These are phyloP conservation scores for Erythrocercus mccallii DNA, from an alignment of 2,113 vertebrate genomes.

Conservation along the genomic window DNA sequence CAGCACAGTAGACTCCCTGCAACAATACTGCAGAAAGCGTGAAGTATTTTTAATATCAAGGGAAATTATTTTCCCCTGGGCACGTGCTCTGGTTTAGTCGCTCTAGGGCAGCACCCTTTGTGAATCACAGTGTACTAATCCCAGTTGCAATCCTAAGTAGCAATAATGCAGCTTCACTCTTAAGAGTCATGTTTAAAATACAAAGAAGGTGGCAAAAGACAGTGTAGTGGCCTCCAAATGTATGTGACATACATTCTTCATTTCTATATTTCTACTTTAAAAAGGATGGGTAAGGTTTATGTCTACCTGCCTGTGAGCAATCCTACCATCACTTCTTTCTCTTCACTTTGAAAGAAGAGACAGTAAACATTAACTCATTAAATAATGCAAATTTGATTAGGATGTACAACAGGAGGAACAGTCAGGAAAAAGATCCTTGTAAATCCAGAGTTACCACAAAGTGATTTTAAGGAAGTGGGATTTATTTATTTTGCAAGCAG, in stretches of 20 bases:
- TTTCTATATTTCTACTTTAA: background rate
- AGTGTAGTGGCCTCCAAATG: background rate
- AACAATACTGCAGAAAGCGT: background rate
- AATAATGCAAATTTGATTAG: background rate
- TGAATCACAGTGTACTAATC: background rate
- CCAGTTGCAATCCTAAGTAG: background rate
- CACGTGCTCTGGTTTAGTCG: background rate
- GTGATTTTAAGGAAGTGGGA: background rate
- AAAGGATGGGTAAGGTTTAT: background rate
- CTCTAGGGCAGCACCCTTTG: background rate
- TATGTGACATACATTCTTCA: background rate
- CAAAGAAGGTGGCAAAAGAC: background rate
- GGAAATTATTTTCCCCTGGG: background rate
- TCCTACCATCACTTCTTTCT: background rate
- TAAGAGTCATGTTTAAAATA: background rate
- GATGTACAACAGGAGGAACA: background rate
- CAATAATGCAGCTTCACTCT: background rate
- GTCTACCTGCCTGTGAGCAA: background rate
- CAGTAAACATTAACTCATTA: background rate
- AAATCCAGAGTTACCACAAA: background rate
- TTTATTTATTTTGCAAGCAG: background rate
- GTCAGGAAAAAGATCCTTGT: background rate
- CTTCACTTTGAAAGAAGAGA: background rate
- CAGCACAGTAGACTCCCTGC: background rate
- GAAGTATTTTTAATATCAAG: background rate